Percentiles rank a stretch among this genome's conserved stretches.
Conservation (phyloP, 2,888 invertebrate genomes). For the Nymphalis polychloros region DNA sequence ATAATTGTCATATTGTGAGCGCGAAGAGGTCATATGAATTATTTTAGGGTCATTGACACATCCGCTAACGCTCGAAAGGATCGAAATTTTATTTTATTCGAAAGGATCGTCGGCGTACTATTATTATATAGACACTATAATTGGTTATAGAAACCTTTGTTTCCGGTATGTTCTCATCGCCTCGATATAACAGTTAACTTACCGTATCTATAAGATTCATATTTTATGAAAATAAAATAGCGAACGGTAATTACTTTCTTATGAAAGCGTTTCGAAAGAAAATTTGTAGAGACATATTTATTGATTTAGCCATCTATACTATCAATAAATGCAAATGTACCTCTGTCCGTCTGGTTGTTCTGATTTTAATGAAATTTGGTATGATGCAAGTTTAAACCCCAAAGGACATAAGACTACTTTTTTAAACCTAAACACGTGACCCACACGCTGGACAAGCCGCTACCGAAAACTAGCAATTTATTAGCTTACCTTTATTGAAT, state of each 20-base stretch:
- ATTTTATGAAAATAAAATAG: constrained; percentile 1
- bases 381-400: too few relatives aligned
- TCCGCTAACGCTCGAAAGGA: constrained; percentile 19
- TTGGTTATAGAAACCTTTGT: constrained; percentile 3
- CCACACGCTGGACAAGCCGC: too few relatives aligned
- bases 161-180: constrained; percentile 8
- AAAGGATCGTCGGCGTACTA: constrained; percentile 6
- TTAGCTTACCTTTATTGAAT: too few relatives aligned
- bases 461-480: too few relatives aligned
- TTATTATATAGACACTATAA: not conserved
- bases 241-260: not conserved
- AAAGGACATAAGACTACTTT: too few relatives aligned
- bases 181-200: constrained; percentile 11
- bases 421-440: too few relatives aligned
- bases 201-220: constrained; percentile 2
- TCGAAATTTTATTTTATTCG: constrained; percentile 14
- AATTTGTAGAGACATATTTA: too few relatives aligned
- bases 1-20: constrained; percentile 6
- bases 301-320: too few relatives aligned
- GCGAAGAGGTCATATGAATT: constrained; percentile 37
- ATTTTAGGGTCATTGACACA: constrained; percentile 42
- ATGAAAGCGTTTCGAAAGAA: too few relatives aligned
- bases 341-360: too few relatives aligned
- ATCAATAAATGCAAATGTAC: too few relatives aligned
- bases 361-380: too few relatives aligned